These are phyloP conservation scores for Proteles cristata DNA, from an alignment of 2,113 vertebrate genomes.

Conservation along the genomic window DNA sequence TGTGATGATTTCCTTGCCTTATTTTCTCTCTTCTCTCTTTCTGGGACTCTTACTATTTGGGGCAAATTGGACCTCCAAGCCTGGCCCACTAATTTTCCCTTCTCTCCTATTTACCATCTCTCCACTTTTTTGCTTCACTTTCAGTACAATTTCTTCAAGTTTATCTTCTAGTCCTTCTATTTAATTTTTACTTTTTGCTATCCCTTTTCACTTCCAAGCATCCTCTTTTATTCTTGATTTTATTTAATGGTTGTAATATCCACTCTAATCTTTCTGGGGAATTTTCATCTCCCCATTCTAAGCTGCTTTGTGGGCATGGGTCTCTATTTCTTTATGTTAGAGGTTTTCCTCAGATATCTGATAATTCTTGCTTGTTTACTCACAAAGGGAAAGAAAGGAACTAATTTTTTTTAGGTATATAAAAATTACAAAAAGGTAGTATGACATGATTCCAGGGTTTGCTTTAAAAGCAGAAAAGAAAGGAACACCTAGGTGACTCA, in stretches of 20 bases:
- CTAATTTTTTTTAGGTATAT: neutral
- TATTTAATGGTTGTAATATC: neutral
- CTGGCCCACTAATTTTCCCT: neutral
- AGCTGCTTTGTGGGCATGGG: neutral
- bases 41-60: neutral
- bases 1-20: neutral
- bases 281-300: neutral
- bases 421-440: neutral
- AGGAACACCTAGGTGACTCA: neutral
- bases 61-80: neutral
- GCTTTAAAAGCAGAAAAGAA: slow-evolving; percentile 17
- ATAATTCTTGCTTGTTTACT: neutral
- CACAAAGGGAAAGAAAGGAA: neutral
- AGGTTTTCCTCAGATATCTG: neutral
- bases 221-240: neutral
- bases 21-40: neutral
- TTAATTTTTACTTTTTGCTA: slow-evolving; percentile 19
- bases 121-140: neutral
- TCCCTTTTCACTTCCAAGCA: neutral
- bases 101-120: neutral
- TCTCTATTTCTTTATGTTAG: neutral
- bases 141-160: neutral
- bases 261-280: neutral
- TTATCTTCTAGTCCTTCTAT: neutral
- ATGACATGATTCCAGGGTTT: neutral